Conservation (phyloP, 2,113 vertebrate genomes). For the Xiphias gladius region DNA sequence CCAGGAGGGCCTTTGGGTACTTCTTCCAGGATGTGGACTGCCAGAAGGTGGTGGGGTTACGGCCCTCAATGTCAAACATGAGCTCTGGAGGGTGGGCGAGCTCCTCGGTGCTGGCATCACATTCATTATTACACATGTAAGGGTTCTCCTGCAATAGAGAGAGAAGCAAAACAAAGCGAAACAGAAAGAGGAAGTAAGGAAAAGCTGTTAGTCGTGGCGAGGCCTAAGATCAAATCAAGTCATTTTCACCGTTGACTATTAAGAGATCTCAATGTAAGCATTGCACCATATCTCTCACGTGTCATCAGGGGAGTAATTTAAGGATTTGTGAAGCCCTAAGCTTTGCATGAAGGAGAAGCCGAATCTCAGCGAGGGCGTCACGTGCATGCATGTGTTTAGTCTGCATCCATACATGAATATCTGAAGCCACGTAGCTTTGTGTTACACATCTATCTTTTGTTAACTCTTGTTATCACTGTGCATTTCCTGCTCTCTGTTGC, state of each 20-base stretch:
- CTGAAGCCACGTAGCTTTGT: conserved; percentile 28
- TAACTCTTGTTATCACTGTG: no score
- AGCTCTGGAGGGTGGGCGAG: conserved; percentile 95
- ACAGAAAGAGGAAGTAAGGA: background rate
- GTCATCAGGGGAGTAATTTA: background rate
- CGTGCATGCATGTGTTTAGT: background rate
- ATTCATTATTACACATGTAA: conserved; percentile 99
- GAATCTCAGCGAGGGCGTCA: conserved; percentile 34
- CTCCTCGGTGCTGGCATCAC: conserved; percentile 94
- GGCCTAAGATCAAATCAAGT: background rate
- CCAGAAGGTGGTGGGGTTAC: conserved; percentile 98
- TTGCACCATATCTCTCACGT: background rate
- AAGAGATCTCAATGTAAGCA: background rate
- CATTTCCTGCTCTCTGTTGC: no score
- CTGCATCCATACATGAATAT: conserved; percentile 7
- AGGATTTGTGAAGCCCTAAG: conserved; percentile 2
- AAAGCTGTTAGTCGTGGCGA: background rate
- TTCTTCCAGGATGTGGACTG: conserved; percentile 97
- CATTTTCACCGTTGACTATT: conserved; percentile 9
- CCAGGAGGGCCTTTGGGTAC: conserved; percentile 93
- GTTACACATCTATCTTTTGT: conserved; percentile 54
- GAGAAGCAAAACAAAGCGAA: conserved; percentile 49
- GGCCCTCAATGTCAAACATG: conserved; percentile 98
- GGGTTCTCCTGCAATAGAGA: conserved; percentile 91
- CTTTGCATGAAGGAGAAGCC: conserved; percentile 28